Evolutionary conservation across 2,888 invertebrate genomes (phyloP).

Genomic region (Noctua comes): DNA sequence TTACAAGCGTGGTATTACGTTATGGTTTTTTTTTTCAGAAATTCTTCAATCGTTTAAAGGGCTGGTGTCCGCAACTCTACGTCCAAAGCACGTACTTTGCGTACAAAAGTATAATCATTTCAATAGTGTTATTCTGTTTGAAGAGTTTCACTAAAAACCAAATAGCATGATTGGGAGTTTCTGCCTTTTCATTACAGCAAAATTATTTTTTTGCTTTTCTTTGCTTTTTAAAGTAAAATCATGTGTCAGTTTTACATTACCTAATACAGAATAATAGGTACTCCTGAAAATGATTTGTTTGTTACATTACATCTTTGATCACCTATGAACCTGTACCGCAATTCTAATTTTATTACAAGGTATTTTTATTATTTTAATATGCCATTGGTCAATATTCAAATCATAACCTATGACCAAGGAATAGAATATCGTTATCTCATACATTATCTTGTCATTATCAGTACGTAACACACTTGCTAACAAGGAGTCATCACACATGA

Average conservation of each 20-base stretch:
- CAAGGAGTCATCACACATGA: slow-evolving; percentile 87
- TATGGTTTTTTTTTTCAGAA: background rate
- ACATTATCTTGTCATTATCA: slow-evolving; percentile 84
- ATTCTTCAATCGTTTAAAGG: background rate
- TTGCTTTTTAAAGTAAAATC: too few relatives aligned
- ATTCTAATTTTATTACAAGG: background rate
- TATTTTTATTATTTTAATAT: slow-evolving; percentile 6
- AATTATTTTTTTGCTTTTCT: too few relatives aligned
- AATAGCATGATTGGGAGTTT: background rate
- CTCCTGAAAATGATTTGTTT: background rate
- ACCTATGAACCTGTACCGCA: slow-evolving; percentile 1
- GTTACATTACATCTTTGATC: background rate
- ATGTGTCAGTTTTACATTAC: background rate
- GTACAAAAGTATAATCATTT: background rate
- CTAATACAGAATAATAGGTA: too few relatives aligned
- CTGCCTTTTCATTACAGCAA: background rate
- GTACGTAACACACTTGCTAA: slow-evolving; percentile 82
- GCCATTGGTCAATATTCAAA: slow-evolving; percentile 27
- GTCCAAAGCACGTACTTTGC: background rate
- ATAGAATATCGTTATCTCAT: slow-evolving; percentile 57
- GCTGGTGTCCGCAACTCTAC: background rate
- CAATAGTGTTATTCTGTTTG: too few relatives aligned
- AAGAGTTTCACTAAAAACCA: background rate
- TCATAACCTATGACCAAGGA: slow-evolving; percentile 51
- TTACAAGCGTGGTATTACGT: too few relatives aligned